Percentiles rank a stretch among this genome's conserved stretches.
Conservation (phyloP, 1,140 invertebrate species). For the Dryas iulia region DNA sequence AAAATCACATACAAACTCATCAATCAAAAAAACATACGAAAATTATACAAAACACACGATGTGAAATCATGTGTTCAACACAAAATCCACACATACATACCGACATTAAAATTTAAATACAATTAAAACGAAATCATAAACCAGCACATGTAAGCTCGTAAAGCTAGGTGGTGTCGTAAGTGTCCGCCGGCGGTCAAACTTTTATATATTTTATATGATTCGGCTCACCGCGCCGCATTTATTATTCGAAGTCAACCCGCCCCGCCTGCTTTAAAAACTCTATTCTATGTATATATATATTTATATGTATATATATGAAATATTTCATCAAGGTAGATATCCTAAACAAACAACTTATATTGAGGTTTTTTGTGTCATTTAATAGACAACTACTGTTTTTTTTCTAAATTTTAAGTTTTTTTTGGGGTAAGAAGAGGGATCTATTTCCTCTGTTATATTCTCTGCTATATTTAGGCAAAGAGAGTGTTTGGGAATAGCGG, state of each 20-base stretch:
- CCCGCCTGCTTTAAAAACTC: constrained; percentile 27
- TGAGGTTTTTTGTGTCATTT: background rate
- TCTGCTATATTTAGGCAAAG: too few species aligned
- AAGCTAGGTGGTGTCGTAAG: constrained; percentile 50
- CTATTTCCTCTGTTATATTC: too few species aligned
- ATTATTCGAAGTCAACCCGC: constrained; percentile 40
- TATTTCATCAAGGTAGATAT: constrained; percentile 18
- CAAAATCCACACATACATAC: too few species aligned
- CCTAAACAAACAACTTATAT: constrained; percentile 23
- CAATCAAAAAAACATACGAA: too few species aligned
- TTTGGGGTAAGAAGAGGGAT: background rate
- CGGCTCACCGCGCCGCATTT: constrained; percentile 52
- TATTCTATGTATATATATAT: background rate
- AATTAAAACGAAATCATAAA: background rate
- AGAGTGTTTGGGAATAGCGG: too few species aligned
- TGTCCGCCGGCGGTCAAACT: constrained; percentile 64
- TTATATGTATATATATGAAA: background rate
- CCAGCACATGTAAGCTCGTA: constrained; percentile 48
- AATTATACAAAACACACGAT: too few species aligned
- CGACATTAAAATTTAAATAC: background rate
- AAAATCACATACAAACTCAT: too few species aligned
- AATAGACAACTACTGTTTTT: background rate
- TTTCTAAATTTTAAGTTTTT: background rate
- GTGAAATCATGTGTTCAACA: too few species aligned
- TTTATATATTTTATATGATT: constrained; percentile 72